A percentile compares a stretch with the other conserved stretches of the same genome.
phyloP scores from a whole-genome alignment of 2,888 invertebrate genomes.

The Eumerus sabulonum region DNA sequence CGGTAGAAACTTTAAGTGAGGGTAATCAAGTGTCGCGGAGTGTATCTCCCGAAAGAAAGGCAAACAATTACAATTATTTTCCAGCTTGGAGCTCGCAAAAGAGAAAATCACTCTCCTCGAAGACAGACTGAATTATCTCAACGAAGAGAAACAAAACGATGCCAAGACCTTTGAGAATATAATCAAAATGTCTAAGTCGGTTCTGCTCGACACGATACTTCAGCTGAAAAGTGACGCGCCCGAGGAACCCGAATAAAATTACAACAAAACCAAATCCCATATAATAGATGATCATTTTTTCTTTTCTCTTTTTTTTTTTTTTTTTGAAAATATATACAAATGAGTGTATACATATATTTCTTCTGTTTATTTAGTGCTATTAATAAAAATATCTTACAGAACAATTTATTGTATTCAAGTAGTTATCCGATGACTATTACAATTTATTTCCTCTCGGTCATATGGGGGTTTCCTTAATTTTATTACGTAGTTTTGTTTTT shows the following conservation, averaged over 20 bases:
- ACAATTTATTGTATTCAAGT: conserved; percentile 52
- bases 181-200: conserved; percentile 74
- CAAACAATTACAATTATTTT: too few relatives aligned
- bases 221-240: conserved; percentile 1
- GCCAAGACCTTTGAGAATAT: conserved; percentile 75
- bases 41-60: too few relatives aligned
- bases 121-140: conserved; percentile 74
- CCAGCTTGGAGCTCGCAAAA: conserved; percentile 75
- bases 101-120: conserved; percentile 76
- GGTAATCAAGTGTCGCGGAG: too few relatives aligned
- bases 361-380: conserved; percentile 49
- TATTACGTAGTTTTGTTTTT: conserved; percentile 17
- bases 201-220: conserved; percentile 74
- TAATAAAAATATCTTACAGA: conserved; percentile 60
- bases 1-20: too few relatives aligned
- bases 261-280: conserved; percentile 9
- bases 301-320: too few relatives aligned
- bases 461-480: not conserved
- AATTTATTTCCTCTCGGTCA: conserved; percentile 29
- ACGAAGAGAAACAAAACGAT: conserved; percentile 75
- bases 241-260: not conserved
- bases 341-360: not conserved
- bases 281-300: too few relatives aligned
- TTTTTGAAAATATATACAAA: too few relatives aligned
- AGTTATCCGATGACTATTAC: conserved; percentile 58